Conservation (phyloP, 2,113 vertebrate species). For the Plectropomus leopardus region DNA sequence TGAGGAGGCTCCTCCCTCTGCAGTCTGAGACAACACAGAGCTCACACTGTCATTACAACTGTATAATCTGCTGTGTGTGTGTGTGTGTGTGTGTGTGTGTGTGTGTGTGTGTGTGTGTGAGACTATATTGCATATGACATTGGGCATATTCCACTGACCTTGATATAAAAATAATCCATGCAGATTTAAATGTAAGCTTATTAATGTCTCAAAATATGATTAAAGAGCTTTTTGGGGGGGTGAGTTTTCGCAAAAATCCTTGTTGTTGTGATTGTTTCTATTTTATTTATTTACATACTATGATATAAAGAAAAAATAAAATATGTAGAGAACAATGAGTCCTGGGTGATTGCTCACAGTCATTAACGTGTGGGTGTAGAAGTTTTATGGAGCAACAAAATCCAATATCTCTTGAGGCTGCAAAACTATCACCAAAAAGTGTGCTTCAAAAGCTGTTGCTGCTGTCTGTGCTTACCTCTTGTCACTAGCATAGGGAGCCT, state of each 20-base stretch:
- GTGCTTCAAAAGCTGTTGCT: too few species aligned
- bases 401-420: background rate
- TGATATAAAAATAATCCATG: constrained; percentile 50
- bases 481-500: constrained; percentile 89
- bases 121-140: constrained; percentile 16
- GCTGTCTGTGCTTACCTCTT: constrained; percentile 85
- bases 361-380: background rate
- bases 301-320: background rate
- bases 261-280: background rate
- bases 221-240: constrained; percentile 32
- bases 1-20: constrained; percentile 82
- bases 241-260: background rate
- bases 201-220: constrained; percentile 46
- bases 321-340: background rate
- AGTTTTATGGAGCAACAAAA: background rate
- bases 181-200: constrained; percentile 51
- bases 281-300: background rate
- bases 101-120: background rate
- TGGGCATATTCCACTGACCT: constrained; percentile 39
- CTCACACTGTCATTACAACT: background rate
- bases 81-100: background rate
- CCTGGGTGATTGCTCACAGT: too few species aligned
- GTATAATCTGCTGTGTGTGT: background rate
- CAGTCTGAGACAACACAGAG: constrained; percentile 80
- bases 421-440: background rate